These are phyloP conservation scores for Chelmon rostratus DNA, from an alignment of 2,797 vertebrate genomes.

Conservation along the genomic window DNA sequence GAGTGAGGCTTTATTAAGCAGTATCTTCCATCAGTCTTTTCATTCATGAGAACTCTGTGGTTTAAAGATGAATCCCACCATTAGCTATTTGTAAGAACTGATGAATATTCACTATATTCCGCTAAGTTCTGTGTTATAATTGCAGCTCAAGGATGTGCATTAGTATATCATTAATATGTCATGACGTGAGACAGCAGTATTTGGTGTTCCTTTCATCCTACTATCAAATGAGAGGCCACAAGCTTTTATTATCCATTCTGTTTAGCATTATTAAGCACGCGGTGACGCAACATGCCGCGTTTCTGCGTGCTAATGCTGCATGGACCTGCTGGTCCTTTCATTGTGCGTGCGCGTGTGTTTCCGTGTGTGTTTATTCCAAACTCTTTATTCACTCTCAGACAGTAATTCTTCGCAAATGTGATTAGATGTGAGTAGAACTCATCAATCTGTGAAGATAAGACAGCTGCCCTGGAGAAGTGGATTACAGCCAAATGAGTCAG, in stretches of 20 bases:
- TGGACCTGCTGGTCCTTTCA: constrained; percentile 15
- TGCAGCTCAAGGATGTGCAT: constrained; percentile 34
- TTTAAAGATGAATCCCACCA: constrained; percentile 35
- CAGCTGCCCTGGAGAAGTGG: constrained; percentile 65
- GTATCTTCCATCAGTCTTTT: constrained; percentile 16
- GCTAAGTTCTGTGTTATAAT: background rate
- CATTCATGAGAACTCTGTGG: constrained; percentile 4
- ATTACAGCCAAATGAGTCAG: constrained; percentile 77
- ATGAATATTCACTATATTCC: constrained; percentile 40
- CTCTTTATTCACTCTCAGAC: constrained; percentile 53
- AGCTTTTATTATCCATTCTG: constrained; percentile 23
- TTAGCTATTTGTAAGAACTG: constrained; percentile 34
- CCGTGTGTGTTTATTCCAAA: constrained; percentile 27
- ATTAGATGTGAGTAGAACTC: constrained; percentile 71
- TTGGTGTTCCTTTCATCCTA: constrained; percentile 38
- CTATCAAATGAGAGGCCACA: constrained; percentile 25
- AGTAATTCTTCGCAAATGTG: constrained; percentile 64
- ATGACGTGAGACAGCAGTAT: constrained; percentile 22
- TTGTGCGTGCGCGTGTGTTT: constrained; percentile 2
- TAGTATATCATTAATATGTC: constrained; percentile 36
- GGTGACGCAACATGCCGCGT: constrained; percentile 19
- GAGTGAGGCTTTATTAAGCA: constrained; percentile 20
- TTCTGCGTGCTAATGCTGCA: constrained; percentile 18
- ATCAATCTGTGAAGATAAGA: constrained; percentile 72
- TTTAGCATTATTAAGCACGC: constrained; percentile 19